Conservation (phyloP, 2,113 vertebrate species). For the Onychorhynchus coronatus region DNA sequence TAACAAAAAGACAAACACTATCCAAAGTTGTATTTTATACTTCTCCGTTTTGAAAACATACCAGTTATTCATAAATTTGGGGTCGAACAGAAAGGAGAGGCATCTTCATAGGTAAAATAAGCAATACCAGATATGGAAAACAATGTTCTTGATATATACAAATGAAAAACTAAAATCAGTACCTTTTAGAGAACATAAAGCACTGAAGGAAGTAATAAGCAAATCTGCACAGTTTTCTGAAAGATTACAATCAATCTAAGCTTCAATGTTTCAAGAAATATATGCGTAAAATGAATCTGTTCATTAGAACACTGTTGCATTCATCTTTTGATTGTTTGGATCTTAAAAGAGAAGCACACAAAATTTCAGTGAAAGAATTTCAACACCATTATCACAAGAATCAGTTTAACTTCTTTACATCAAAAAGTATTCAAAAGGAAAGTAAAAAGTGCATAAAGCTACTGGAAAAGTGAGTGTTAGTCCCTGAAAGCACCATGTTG, state of each 20-base stretch:
- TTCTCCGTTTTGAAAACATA: not conserved
- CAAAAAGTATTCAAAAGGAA: not conserved
- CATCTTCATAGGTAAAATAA: not conserved
- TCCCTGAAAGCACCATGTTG: not conserved
- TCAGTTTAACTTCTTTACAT: not conserved
- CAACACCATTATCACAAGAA: not conserved
- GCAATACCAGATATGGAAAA: not conserved
- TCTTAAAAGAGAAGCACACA: not conserved
- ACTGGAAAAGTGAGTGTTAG: not conserved
- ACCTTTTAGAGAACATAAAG: not conserved
- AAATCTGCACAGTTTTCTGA: not conserved
- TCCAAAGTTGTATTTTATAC: not conserved
- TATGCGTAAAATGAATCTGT: not conserved
- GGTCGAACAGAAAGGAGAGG: not conserved
- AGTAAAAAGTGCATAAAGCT: not conserved
- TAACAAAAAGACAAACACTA: not conserved
- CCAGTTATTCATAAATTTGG: not conserved
- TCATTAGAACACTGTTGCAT: not conserved
- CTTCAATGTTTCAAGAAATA: not conserved
- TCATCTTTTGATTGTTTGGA: not conserved
- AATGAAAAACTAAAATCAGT: not conserved
- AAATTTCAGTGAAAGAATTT: not conserved
- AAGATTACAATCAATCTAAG: not conserved
- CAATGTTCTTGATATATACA: accelerated
- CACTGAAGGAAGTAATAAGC: not conserved